Percentiles rank a stretch among this genome's conserved stretches.
Evolutionary conservation across 23 tunicate genomes (phyloP).

Genomic region (Styela clava): DNA sequence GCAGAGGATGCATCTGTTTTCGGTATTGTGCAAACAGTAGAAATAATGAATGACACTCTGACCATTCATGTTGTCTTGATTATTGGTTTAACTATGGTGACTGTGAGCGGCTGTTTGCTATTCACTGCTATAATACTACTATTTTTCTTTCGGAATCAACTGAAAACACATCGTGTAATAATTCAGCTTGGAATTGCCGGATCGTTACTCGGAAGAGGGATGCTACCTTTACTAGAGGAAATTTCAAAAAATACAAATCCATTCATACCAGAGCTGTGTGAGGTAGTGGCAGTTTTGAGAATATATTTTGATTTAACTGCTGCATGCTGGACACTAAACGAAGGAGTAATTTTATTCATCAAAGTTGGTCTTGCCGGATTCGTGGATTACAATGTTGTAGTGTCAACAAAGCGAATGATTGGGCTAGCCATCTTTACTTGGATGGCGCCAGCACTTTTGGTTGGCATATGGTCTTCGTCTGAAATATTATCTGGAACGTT

Average conservation of each 20-base stretch:
- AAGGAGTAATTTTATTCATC: conserved; percentile 38
- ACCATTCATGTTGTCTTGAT: background rate
- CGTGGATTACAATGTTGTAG: background rate
- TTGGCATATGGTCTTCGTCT: background rate
- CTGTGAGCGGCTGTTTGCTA: background rate
- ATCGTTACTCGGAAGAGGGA: background rate
- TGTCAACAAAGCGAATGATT: background rate
- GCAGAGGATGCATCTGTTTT: background rate
- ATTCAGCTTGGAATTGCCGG: background rate
- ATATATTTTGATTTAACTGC: conserved; percentile 34
- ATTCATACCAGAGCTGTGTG: conserved; percentile 14
- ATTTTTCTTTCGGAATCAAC: background rate
- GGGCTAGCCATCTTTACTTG: background rate
- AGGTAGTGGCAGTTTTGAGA: conserved; percentile 29
- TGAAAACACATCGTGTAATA: background rate
- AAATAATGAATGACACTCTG: background rate
- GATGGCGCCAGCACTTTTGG: background rate
- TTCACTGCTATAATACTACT: background rate
- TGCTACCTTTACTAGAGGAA: background rate
- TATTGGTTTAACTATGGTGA: background rate
- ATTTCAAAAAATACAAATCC: background rate
- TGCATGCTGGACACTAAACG: conserved; percentile 54
- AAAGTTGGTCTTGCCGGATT: conserved; percentile 24
- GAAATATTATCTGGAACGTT: background rate
- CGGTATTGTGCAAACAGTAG: background rate